A percentile compares a stretch with the other conserved stretches of the same genome.
phyloP scores from a whole-genome alignment of 2,113 vertebrate species.

The Pyrgilauda ruficollis region DNA sequence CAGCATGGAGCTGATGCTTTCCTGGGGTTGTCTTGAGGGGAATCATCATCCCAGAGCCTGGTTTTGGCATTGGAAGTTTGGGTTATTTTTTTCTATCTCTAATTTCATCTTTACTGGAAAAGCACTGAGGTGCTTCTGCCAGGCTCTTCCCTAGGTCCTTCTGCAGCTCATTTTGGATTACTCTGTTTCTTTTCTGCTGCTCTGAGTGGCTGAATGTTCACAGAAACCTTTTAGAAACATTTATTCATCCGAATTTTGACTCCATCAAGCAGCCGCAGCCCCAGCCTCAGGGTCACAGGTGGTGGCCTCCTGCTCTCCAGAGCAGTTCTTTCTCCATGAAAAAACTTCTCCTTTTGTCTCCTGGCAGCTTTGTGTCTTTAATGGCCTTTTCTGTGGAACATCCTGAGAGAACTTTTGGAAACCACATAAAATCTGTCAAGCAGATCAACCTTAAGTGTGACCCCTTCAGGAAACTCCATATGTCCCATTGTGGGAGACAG shows the following conservation, averaged over 20 bases:
- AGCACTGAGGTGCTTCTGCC: background rate
- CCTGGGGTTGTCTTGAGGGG: background rate
- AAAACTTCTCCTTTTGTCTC: background rate
- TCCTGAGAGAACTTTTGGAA: background rate
- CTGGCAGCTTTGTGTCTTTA: background rate
- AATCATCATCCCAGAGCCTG: fast-evolving
- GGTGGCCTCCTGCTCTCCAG: background rate
- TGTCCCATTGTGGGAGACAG: background rate
- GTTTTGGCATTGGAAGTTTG: background rate
- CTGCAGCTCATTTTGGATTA: background rate
- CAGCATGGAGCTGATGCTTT: background rate
- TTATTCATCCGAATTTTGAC: background rate
- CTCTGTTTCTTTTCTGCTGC: background rate
- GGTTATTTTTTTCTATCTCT: background rate
- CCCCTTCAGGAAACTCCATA: background rate
- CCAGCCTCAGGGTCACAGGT: background rate
- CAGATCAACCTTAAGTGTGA: background rate
- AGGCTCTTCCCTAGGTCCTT: background rate
- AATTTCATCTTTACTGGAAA: background rate
- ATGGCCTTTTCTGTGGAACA: background rate
- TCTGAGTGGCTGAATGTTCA: background rate
- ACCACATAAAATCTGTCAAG: background rate
- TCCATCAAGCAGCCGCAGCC: background rate
- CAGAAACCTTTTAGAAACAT: background rate
- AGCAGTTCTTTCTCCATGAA: background rate